phyloP scores from a whole-genome alignment of 2,113 vertebrate species.

The Morphnarchus princeps region DNA sequence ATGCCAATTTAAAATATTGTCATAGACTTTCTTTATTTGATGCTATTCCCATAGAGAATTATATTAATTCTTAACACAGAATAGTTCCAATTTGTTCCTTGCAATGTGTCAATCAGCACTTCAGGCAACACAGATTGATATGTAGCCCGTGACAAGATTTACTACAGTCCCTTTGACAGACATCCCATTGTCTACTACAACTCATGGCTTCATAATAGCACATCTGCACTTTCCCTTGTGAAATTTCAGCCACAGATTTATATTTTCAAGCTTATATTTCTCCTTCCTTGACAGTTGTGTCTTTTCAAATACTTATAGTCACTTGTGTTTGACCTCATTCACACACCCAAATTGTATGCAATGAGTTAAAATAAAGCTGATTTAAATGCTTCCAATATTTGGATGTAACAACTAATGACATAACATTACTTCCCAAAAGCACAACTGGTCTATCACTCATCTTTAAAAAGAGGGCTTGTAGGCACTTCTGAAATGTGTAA shows the following conservation, averaged over 20 bases:
- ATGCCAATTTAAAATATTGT: background rate
- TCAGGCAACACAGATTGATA: background rate
- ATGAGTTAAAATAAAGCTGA: background rate
- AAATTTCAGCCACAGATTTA: background rate
- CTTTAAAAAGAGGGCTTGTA: background rate
- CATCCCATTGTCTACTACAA: background rate
- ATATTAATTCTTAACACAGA: background rate
- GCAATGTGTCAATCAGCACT: background rate
- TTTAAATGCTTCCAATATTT: background rate
- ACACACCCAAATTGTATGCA: background rate
- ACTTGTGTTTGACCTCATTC: background rate
- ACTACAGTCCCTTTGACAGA: background rate
- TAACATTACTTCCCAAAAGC: background rate
- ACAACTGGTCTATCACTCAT: background rate
- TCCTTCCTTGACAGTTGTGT: background rate
- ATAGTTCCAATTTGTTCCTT: background rate
- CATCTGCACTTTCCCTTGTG: background rate
- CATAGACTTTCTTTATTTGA: background rate
- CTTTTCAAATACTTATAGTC: background rate
- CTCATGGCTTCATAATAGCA: rapidly evolving
- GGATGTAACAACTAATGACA: background rate
- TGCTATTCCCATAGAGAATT: background rate
- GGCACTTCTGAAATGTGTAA: background rate
- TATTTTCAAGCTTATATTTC: background rate
- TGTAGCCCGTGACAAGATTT: background rate